Evolutionary conservation across 2,888 invertebrate genomes (phyloP).

Genomic region (Coelinius sp.): DNA sequence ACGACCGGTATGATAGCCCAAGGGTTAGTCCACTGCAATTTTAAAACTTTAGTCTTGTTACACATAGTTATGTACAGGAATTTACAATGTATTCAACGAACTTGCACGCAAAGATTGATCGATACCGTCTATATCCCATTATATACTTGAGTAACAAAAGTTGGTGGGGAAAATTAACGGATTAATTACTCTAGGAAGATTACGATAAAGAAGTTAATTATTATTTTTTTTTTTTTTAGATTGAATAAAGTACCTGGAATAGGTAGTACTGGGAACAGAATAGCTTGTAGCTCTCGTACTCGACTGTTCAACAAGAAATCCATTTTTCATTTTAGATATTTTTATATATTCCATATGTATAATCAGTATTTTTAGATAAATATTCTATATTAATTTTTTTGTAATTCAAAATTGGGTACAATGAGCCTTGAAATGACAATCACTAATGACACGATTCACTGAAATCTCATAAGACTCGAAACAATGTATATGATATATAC

Average conservation of each 20-base stretch:
- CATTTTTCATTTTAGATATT: conserved; percentile 54
- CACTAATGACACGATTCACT: neutral
- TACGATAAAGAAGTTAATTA: neutral
- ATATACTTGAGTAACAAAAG: neutral
- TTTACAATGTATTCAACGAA: conserved; percentile 29
- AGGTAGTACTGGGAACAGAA: conserved; percentile 75
- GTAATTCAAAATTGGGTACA: neutral
- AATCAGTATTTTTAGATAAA: neutral
- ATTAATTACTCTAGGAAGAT: neutral
- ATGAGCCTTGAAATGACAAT: conserved; percentile 6
- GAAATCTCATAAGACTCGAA: conserved; percentile 18
- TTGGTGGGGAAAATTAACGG: conserved; percentile 15
- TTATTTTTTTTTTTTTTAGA: neutral
- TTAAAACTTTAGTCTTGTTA: neutral
- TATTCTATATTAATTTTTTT: neutral
- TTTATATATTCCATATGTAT: conserved; percentile 9
- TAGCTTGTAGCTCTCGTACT: conserved; percentile 79
- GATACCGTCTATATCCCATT: conserved; percentile 37
- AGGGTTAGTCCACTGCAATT: conserved; percentile 16
- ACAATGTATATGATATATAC: neutral
- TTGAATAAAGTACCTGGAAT: conserved; percentile 58
- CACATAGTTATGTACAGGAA: conserved; percentile 30
- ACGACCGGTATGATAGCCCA: conserved; percentile 39
- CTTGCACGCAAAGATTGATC: conserved; percentile 48
- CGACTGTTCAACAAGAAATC: conserved; percentile 64